Evolutionary conservation across 1,140 invertebrate genomes (phyloP).

Genomic region (Scaptomyza montana): DNA sequence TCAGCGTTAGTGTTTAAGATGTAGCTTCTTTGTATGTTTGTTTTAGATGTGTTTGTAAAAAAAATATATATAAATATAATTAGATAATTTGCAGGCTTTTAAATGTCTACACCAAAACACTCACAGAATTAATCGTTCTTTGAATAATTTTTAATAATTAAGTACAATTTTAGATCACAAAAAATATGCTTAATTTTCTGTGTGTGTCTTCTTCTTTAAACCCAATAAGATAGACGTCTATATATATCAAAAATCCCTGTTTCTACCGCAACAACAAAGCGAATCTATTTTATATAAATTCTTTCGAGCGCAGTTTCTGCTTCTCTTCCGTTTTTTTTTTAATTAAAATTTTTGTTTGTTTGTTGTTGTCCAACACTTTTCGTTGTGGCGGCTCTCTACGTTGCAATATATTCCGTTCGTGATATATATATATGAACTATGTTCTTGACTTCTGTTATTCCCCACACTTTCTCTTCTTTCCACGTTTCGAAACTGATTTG

Average conservation of each 20-base stretch:
- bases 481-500: slow-evolving; percentile 35
- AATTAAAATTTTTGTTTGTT: slow-evolving; percentile 2
- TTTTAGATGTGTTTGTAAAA: slow-evolving; percentile 26
- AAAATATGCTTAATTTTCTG: slow-evolving; percentile 29
- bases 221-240: slow-evolving; percentile 5
- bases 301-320: slow-evolving; percentile 19
- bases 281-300: slow-evolving; percentile 20
- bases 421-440: slow-evolving; percentile 49
- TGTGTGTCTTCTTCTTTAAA: slow-evolving; percentile 1
- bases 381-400: slow-evolving; percentile 30
- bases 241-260: slow-evolving; percentile 48
- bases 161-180: slow-evolving; percentile 63
- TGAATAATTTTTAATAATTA: slow-evolving; percentile 53
- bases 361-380: slow-evolving; percentile 25
- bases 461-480: slow-evolving; percentile 17
- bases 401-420: slow-evolving; percentile 22
- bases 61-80: slow-evolving; percentile 55
- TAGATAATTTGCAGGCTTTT: slow-evolving; percentile 15
- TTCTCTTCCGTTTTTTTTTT: slow-evolving; percentile 27
- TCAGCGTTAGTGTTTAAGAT: slow-evolving; percentile 27
- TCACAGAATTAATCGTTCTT: slow-evolving; percentile 18
- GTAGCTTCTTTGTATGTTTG: background rate
- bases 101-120: slow-evolving; percentile 20
- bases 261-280: slow-evolving; percentile 8
- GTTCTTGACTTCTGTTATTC: slow-evolving; percentile 15